Base-by-base conservation (phyloP, 2,113 vertebrate species). In the Indicator maculatus region DNA sequence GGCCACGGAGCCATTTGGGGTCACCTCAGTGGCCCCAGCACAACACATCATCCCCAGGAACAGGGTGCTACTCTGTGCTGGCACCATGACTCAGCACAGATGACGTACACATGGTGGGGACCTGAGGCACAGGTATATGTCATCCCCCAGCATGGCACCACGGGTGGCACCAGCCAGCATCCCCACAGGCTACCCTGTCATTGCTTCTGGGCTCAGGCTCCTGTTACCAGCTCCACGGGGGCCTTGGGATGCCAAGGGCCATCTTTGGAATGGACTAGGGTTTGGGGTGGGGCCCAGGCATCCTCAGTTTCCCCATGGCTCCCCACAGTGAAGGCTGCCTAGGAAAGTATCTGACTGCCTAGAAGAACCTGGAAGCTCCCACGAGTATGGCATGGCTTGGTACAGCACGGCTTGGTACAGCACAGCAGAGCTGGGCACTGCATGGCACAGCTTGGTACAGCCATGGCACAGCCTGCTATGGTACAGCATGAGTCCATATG, bases 71-170 rank as follows among this genome's bases (percentile, higher is more conserved):
- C 30, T 59, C 28, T 36, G 59, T 59, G 3, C 45, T 8, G 27
- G 16, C 74, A 76, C 44, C 6, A 2, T 95, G 94, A 96, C 96
- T 95, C 93, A 95, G 91, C 96, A 96, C 66, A 82, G 81, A 91
- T 89, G 92, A 90, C 45, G 39, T 6, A 1, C 30, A 5, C 8
- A 3, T 9, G 16, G 38, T 1, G 5, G 21, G 44, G 55, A 61
- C 3, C 4, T 5, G 30, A 60, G 60, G 9, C 0, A 16, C 30
- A 31, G 8, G 26, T 3, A 1, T 52, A 9, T 1, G 3, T 11
- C 12, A 38, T 26, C 15, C 39, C 30, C 9, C 20, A 2, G 16
- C 47, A 56, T 2, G 2, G 11, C 12, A 13, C 33, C 15, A 3
- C 0, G 1, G 4, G 19, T 4, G 44, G 41, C 33, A 55, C 8